Evolutionary conservation across 1,140 invertebrate species (phyloP), one percentile per base, ranked within the genome.

Genomic region (Calephelis nemesis): DNA sequence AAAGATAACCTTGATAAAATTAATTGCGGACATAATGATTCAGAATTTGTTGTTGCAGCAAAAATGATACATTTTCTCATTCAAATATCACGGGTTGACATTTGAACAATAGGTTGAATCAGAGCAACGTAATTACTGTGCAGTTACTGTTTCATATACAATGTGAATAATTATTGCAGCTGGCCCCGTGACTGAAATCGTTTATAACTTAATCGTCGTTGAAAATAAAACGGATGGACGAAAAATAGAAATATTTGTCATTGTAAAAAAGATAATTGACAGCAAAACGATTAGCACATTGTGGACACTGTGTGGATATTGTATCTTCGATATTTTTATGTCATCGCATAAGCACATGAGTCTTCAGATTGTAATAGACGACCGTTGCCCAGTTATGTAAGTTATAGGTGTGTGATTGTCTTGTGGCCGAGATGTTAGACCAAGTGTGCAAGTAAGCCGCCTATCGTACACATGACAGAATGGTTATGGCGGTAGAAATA

Each of bases 101-200:
- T 87, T 84, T 88, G 85, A 90, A 90, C 87, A 90, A 90, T 90
- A 76, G 77, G 72, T 75, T 82, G 82, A 90, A 90, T 88, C 87
- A 86, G 80, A 71, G 68, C 77, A 76, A 64, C 68, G 83, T 90
- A 90, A 90, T 90, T 88, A 81, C 75, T 79, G 79, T 78, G 82
- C 78, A 79, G 74, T 82, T 82, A 84, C 87, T 86, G 85, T 84
- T 89, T 85, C 82, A 75, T 83, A 82, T 77, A 89, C 87, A 90
- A 90, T 90, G 78, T 77, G 77, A 77, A 87, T 86, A 88, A 87
- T 88, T 90, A 86, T 75, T 75, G 78, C 83, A 77, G 67, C 74
- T 77, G 73, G 71, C 70, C 74, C 81, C 82, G 83, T 82, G 79
- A 81, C 84, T 84, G 79, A 83, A 87, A 86, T 86, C 76, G 79